Evolutionary conservation across 2,113 vertebrate genomes (phyloP), one percentile per base, ranked within the genome.

Genomic region (Chaetura pelagica): DNA sequence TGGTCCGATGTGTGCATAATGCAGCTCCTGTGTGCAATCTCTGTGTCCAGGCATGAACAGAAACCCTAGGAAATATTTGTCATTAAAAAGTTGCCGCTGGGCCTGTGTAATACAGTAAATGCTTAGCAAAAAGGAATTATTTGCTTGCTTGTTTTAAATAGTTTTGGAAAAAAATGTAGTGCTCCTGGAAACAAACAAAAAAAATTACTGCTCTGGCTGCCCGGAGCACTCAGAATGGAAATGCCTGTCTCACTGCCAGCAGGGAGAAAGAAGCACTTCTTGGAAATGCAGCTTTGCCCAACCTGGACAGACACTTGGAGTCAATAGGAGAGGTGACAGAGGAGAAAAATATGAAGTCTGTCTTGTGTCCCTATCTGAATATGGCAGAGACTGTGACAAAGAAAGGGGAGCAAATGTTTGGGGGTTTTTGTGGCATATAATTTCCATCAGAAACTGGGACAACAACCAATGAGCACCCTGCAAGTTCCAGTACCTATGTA

Each of bases 91-190:
- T 74, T 88, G 74, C 29, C 9, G 9, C 30, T 62, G 62, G 32
- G 52, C 32, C 42, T 68, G 24, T 46, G 52, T 62, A 64, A 84
- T 59, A 51, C 8, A 81, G 24, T 40, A 83, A 85, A 34, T 30
- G 32, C 34, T 62, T 30, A 55, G 62, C 52, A 94, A 87, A 84
- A 82, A 69, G 0, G 34, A 81, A 84, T 38, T 27, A 32, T 79
- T 87, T 87, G 44, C 17, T 86, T 66, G 32, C 29, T 95, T 82
- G 35, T 83, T 96, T 94, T 61, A 74, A 81, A 88, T 48, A 32
- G 61, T 46, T 74, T 68, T 48, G 42, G 38, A 71, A 76, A 76
- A n/a, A 11, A 77, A 88, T 52, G 64, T 62, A 73, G 42, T 40
- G 61, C 23, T 91, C 38, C 46, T 66, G 51, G 46, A 76, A 93